Percentiles rank a stretch among this genome's conserved stretches.
Conservation (phyloP, 2,888 invertebrate genomes). For the Cantharis lateralis region DNA sequence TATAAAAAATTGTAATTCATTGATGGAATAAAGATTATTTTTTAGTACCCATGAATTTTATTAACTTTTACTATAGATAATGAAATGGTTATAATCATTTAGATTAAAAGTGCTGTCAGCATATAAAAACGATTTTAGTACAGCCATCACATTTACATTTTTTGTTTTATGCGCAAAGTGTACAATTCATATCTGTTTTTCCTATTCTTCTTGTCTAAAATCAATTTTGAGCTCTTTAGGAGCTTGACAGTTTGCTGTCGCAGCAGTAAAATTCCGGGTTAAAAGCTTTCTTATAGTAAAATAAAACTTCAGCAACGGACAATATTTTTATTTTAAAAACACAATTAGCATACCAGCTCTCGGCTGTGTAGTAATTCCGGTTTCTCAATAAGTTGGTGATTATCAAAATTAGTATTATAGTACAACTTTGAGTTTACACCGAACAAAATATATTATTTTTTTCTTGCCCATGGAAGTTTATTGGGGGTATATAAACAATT, state of each 20-base stretch:
- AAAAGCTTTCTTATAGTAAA: constrained; percentile 1
- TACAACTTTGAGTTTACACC: too few relatives aligned
- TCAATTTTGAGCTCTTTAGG: constrained; percentile 11
- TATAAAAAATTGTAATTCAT: background rate
- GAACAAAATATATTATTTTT: too few relatives aligned
- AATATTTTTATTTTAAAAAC: background rate
- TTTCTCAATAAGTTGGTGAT: too few relatives aligned
- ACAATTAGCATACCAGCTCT: background rate
- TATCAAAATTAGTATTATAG: too few relatives aligned
- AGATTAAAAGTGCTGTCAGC: constrained; percentile 3
- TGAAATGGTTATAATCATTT: constrained; percentile 2
- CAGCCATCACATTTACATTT: constrained; percentile 3
- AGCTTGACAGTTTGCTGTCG: constrained; percentile 14
- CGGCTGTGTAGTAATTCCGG: background rate
- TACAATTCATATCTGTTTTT: constrained; percentile 5
- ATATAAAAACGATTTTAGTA: constrained; percentile 4
- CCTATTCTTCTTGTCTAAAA: constrained; percentile 4
- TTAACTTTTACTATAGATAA: background rate
- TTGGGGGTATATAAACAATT: too few relatives aligned
- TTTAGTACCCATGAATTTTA: background rate
- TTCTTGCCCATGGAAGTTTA: too few relatives aligned
- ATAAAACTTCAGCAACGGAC: background rate
- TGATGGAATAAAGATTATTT: background rate
- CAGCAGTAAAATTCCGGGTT: background rate
- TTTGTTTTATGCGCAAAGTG: constrained; percentile 3